These are phyloP conservation scores for Morpho deidamia DNA, from an alignment of 2,888 invertebrate species.

Conservation along the genomic window DNA sequence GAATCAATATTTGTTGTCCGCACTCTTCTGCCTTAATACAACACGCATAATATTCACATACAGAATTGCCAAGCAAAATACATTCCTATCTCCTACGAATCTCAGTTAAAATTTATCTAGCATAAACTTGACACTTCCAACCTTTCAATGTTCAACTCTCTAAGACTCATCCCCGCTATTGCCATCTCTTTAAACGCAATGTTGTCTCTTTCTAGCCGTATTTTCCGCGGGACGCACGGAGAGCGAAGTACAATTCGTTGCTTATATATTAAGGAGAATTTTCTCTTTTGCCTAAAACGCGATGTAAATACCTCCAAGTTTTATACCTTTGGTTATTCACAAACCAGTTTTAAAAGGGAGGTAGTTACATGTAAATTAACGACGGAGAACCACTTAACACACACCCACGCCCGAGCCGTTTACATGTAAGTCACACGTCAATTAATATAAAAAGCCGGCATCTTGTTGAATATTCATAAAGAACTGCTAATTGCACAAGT, in stretches of 20 bases:
- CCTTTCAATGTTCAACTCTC: slow-evolving; percentile 29
- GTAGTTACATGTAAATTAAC: slow-evolving; percentile 8
- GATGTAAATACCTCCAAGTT: no score
- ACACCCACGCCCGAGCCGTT: slow-evolving; percentile 21
- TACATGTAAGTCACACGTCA: slow-evolving; percentile 58
- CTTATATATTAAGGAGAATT: no score
- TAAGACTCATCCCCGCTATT: slow-evolving; percentile 64
- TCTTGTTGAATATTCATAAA: slow-evolving; percentile 75
- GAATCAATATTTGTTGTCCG: slow-evolving; percentile 80
- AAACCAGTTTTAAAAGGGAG: slow-evolving; percentile 12
- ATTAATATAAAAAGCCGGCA: slow-evolving; percentile 67
- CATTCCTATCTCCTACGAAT: background rate
- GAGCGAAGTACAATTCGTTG: slow-evolving; percentile 1
- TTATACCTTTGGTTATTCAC: background rate
- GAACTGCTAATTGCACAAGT: slow-evolving; percentile 77
- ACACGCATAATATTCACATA: slow-evolving; percentile 72
- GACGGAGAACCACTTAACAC: slow-evolving; percentile 19
- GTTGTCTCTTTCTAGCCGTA: slow-evolving; percentile 65
- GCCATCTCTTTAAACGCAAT: slow-evolving; percentile 68
- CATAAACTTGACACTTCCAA: slow-evolving; percentile 27
- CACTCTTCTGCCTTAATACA: slow-evolving; percentile 76
- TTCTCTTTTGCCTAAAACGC: no score
- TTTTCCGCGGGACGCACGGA: slow-evolving; percentile 50
- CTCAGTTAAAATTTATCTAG: slow-evolving; percentile 22
- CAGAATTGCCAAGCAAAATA: slow-evolving; percentile 15